phyloP scores from a whole-genome alignment of 2,888 invertebrate genomes.

The Gari tellinella region DNA sequence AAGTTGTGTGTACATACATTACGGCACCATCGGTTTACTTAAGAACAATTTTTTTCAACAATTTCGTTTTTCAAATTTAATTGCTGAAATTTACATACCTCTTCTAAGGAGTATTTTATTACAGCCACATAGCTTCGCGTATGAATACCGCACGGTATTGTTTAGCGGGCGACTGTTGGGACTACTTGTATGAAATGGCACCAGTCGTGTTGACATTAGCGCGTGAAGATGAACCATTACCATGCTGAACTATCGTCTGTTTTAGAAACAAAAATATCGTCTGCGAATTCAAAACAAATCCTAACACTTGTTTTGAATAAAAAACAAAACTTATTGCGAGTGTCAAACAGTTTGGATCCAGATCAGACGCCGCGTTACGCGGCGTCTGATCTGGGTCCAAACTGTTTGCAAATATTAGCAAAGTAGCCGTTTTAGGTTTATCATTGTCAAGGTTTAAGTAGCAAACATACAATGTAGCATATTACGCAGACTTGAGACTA shows the following conservation, averaged over 20 bases:
- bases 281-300: too few species aligned
- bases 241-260: too few species aligned
- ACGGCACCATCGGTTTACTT: conserved; percentile 12
- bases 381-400: too few species aligned
- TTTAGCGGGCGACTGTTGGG: conserved; percentile 1
- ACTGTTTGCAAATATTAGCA: too few species aligned
- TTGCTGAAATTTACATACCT: conserved; percentile 10
- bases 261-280: too few species aligned
- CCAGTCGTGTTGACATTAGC: conserved; percentile 44
- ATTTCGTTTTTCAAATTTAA: conserved; percentile 28
- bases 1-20: conserved; percentile 5
- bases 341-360: too few species aligned
- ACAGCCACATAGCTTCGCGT: conserved; percentile 14
- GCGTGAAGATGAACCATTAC: conserved; percentile 16
- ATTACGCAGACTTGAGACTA: conserved; percentile 35
- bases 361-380: too few species aligned
- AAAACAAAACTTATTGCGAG: too few species aligned
- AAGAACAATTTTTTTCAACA: conserved; percentile 5
- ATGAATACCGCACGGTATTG: conserved; percentile 1
- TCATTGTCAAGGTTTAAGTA: too few species aligned
- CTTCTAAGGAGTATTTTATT: conserved; percentile 8
- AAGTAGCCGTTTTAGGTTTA: too few species aligned
- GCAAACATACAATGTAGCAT: conserved; percentile 36
- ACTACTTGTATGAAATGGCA: conserved; percentile 35
- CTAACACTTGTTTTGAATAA: too few species aligned